Conservation (phyloP, 2,113 vertebrate species). For the Alosa alosa region DNA sequence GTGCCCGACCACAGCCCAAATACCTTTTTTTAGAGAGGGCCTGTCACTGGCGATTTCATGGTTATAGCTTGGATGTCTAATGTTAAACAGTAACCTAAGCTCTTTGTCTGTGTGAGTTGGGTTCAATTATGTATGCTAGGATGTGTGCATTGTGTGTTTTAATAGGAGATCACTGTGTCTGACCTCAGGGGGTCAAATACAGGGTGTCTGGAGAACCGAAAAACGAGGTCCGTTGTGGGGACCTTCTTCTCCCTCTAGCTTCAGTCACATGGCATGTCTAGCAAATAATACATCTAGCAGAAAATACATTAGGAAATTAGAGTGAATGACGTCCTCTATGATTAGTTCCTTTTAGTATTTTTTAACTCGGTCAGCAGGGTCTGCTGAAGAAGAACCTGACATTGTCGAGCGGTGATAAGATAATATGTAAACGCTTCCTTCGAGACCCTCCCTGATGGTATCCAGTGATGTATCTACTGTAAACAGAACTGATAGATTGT, state of each 20-base stretch:
- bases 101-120: slow-evolving; percentile 4
- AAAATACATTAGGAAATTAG: background rate
- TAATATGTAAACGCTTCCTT: background rate
- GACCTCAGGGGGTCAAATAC: background rate
- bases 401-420: background rate
- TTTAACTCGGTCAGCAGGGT: background rate
- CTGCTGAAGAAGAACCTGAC: background rate
- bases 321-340: background rate
- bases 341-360: background rate
- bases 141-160: slow-evolving; percentile 21
- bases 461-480: background rate
- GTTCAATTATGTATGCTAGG: background rate
- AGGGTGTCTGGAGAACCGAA: background rate
- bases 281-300: background rate
- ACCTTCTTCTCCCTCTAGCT: background rate
- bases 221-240: background rate
- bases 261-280: background rate
- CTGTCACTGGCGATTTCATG: slow-evolving; percentile 4
- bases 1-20: background rate
- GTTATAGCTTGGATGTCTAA: background rate
- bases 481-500: background rate
- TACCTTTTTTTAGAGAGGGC: slow-evolving; percentile 8
- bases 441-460: background rate
- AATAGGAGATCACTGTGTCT: slow-evolving; percentile 2
- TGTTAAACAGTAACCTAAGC: slow-evolving; percentile 13